Evolutionary conservation across 2,113 vertebrate genomes (phyloP).

Genomic region (Corythornis madagascariensis): DNA sequence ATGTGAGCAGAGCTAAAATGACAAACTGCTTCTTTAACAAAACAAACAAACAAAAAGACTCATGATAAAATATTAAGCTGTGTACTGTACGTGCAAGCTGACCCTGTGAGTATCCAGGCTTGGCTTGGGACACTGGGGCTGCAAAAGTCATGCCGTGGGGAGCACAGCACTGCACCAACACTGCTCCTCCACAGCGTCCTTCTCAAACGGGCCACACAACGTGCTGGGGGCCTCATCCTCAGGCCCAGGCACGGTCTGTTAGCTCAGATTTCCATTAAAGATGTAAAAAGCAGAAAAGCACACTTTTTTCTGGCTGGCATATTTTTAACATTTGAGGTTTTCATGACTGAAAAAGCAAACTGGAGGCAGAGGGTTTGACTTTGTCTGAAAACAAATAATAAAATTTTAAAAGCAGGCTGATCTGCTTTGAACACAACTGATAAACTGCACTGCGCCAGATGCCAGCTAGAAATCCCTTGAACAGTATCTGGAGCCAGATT

Average conservation of each 20-base stretch:
- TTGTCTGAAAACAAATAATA: background rate
- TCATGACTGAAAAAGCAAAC: background rate
- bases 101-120: constrained; percentile 38
- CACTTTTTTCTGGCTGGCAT: background rate
- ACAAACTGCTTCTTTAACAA: background rate
- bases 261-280: background rate
- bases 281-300: background rate
- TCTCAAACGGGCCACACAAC: no score
- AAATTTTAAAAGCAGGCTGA: background rate
- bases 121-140: background rate
- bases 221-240: no score
- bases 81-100: constrained; percentile 51
- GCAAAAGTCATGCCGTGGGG: no score
- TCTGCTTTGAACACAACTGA: background rate
- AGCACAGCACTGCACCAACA: no score
- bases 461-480: background rate
- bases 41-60: background rate
- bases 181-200: no score
- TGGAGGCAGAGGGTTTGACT: background rate
- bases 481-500: background rate
- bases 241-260: background rate
- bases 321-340: background rate
- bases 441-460: background rate
- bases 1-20: constrained; percentile 33
- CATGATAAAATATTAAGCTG: constrained; percentile 42